Conservation (phyloP, 2,888 invertebrate genomes). For the Drosophila anomelani region DNA sequence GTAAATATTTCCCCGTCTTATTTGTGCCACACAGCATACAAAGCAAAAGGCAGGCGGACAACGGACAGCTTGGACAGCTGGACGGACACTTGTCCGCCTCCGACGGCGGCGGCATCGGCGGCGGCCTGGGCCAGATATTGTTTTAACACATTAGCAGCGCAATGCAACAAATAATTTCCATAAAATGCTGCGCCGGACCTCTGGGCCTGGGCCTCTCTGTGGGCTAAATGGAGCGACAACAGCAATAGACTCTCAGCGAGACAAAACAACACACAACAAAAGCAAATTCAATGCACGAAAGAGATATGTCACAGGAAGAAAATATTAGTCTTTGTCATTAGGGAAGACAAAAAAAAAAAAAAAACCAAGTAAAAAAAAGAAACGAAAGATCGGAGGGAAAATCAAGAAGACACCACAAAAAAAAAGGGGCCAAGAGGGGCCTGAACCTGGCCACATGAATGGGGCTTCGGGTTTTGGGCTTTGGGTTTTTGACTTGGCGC, state of each 20-base stretch:
- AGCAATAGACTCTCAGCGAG: slow-evolving; percentile 41
- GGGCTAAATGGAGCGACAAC: slow-evolving; percentile 40
- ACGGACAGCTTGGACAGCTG: background rate
- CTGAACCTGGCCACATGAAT: slow-evolving; percentile 33
- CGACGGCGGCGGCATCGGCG: slow-evolving; percentile 3
- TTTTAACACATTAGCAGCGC: slow-evolving; percentile 84
- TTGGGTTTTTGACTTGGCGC: slow-evolving; percentile 13
- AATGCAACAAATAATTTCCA: slow-evolving; percentile 84
- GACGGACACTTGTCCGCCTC: slow-evolving; percentile 26
- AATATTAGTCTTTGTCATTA: slow-evolving; percentile 84
- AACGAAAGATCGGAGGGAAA: slow-evolving; percentile 22
- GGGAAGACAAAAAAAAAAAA: slow-evolving; percentile 71
- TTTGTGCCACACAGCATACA: slow-evolving; percentile 68
- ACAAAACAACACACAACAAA: slow-evolving; percentile 41
- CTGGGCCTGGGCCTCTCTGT: slow-evolving; percentile 18
- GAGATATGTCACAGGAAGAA: slow-evolving; percentile 84
- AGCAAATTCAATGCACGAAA: slow-evolving; percentile 58
- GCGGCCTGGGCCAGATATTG: slow-evolving; percentile 66
- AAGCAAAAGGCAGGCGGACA: slow-evolving; percentile 45
- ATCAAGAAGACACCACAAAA: slow-evolving; percentile 11
- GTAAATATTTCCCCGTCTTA: slow-evolving; percentile 77
- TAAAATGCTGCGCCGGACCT: slow-evolving; percentile 62
- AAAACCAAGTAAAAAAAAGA: slow-evolving; percentile 30
- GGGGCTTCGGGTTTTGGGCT: background rate
- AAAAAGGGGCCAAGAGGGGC: slow-evolving; percentile 8